Evolutionary conservation across 2,888 invertebrate genomes (phyloP), one percentile per base, ranked within the genome.

Genomic region (Rhyacophila evoluta): DNA sequence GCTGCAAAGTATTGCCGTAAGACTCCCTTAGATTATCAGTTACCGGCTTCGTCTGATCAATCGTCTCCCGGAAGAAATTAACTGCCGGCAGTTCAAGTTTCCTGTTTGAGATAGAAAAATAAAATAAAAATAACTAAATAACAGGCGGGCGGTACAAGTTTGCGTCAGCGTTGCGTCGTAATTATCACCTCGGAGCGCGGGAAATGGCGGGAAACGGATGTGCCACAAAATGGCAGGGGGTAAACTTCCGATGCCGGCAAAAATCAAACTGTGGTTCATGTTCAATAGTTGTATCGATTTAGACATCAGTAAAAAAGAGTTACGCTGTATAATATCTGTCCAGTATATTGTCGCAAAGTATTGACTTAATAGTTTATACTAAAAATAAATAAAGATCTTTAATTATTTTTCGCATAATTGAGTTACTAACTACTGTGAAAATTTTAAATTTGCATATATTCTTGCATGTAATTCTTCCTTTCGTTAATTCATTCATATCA

Each of bases 161-260:
- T 12, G 41, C 71, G 76, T 55, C 71, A 55, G 71, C 75, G 71
- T 25, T 33, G 36, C 71, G 29, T 55, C 55, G 77, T 77, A 77
- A 77, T 77, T 77, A 77, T 72, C 77, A 77, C 77, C 77, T 77
- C 41, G 69, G 75, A 75, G 72, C 29, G 72, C 27, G 67, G 80
- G 72, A 80, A 38, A 70, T 70, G 78, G 79, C 41, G 75, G 80
- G 72, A 78, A 75, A 75, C 72, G 80, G 80, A 71, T 75, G 78
- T 76, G 71, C 71, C 33, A 74, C 39, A 12, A 27, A 76, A 55
- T 39, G 72, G 72, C 15, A 28, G 72, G 69, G 38, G 75, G 75
- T 41, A 39, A 72, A 25, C 27, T 29, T 15, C 41, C 27, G 69
- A 29, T 69, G 29, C 28, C 12, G 29, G 12, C 12, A 33, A 69